These are phyloP conservation scores for Desmophyllum pertusum DNA, from an alignment of 92 coral and sea anemone genomes.

Conservation along the genomic window DNA sequence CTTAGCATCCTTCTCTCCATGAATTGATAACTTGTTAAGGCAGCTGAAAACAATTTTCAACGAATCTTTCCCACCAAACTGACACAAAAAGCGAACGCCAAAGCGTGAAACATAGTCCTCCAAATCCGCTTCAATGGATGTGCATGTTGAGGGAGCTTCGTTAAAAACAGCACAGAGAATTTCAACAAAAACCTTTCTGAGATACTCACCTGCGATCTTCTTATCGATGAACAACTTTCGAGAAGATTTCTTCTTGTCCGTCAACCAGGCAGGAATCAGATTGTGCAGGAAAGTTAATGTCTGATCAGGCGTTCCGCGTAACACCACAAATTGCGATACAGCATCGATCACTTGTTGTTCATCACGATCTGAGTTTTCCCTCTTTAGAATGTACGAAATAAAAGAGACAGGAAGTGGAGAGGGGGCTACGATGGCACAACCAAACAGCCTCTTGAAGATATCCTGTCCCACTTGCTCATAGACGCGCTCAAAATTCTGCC, in stretches of 20 bases:
- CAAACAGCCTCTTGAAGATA: neutral
- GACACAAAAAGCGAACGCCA: neutral
- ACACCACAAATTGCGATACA: conserved; percentile 12
- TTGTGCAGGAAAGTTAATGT: conserved; percentile 22
- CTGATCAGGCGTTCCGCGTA: too few species aligned
- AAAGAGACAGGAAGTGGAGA: conserved; percentile 15
- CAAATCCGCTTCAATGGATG: neutral
- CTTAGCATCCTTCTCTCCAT: conserved; percentile 3
- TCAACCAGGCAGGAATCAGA: conserved; percentile 25
- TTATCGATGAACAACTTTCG: conserved; percentile 17
- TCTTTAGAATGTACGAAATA: conserved; percentile 10
- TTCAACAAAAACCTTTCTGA: conserved; percentile 1
- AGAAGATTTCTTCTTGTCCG: neutral
- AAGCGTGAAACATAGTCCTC: conserved; percentile 1
- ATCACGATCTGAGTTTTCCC: neutral
- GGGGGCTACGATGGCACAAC: conserved; percentile 8
- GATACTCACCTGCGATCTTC: conserved; percentile 13
- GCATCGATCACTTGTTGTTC: conserved; percentile 16
- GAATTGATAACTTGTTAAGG: conserved; percentile 39
- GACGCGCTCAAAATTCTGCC: conserved; percentile 1
- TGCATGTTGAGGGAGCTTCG: neutral
- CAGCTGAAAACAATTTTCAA: neutral
- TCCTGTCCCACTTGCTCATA: neutral
- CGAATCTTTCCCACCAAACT: neutral
- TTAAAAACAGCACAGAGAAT: neutral